phyloP scores from a whole-genome alignment of 2,113 vertebrate genomes.

The Platysternon megacephalum region DNA sequence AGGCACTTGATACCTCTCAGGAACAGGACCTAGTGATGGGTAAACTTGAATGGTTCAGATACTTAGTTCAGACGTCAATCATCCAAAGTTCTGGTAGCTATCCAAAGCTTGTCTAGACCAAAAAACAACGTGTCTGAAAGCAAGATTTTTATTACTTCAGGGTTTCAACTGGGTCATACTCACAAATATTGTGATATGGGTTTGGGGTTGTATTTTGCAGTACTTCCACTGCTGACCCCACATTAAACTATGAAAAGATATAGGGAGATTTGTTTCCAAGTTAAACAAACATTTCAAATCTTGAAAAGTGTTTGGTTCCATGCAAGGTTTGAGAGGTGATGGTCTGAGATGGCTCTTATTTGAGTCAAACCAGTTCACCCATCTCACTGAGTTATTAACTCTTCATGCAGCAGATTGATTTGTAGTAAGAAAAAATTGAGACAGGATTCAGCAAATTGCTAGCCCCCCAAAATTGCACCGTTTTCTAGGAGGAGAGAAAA shows the following conservation, averaged over 20 bases:
- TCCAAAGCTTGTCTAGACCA: background rate
- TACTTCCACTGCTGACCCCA: background rate
- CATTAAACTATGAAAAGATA: background rate
- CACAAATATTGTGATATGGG: background rate
- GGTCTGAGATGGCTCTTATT: background rate
- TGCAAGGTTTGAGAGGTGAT: background rate
- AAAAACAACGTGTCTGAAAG: background rate
- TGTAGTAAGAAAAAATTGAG: background rate
- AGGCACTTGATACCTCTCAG: background rate
- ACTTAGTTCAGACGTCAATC: background rate
- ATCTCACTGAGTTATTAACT: background rate
- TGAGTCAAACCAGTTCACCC: background rate
- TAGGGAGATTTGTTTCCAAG: background rate
- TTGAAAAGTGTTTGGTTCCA: background rate
- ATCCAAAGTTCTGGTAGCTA: background rate
- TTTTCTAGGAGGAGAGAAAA: background rate
- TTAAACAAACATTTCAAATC: background rate
- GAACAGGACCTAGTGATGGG: background rate
- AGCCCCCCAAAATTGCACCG: background rate
- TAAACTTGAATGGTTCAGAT: background rate
- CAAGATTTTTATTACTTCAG: background rate
- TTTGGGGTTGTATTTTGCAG: background rate
- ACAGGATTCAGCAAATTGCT: background rate
- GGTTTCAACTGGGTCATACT: background rate
- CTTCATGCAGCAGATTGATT: background rate